phyloP scores from a whole-genome alignment of 2,888 invertebrate species.

The Pristionchus japonicus region DNA sequence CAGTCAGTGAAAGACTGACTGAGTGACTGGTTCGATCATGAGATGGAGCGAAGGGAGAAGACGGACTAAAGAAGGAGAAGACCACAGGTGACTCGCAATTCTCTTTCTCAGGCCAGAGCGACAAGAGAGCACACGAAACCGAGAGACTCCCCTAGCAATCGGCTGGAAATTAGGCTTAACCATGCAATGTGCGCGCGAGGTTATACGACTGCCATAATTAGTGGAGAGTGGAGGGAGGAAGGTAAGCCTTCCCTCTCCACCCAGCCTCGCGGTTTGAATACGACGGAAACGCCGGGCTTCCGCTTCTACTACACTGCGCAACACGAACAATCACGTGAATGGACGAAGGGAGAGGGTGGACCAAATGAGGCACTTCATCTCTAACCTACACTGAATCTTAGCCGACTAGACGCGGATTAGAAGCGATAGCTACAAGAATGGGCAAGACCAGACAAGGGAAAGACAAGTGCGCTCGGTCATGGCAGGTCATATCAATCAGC shows the following conservation, averaged over 20 bases:
- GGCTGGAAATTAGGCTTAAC: conserved; percentile 39
- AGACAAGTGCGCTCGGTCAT: background rate
- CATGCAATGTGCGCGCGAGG: conserved; percentile 18
- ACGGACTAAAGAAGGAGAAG: background rate
- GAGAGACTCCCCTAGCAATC: background rate
- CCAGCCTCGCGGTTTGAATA: conserved; percentile 17
- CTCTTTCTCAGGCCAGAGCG: background rate
- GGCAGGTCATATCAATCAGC: background rate
- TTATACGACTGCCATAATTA: conserved; percentile 16
- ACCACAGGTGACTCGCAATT: conserved; percentile 16
- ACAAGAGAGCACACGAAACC: background rate
- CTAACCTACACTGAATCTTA: too few species aligned
- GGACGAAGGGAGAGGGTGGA: background rate
- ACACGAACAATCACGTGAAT: background rate
- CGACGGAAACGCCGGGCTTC: background rate
- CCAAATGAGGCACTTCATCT: too few species aligned
- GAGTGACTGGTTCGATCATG: conserved; percentile 35
- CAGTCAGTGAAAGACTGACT: background rate
- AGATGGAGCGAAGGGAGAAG: background rate
- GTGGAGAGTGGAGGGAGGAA: background rate
- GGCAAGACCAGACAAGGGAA: background rate
- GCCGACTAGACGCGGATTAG: background rate
- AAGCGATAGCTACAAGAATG: too few species aligned
- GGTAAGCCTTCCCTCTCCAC: background rate
- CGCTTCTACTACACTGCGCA: background rate